Percentiles rank a stretch among this genome's conserved stretches.
Evolutionary conservation across 2,888 invertebrate genomes (phyloP).

Genomic region (Lasioglossum malachurum): DNA sequence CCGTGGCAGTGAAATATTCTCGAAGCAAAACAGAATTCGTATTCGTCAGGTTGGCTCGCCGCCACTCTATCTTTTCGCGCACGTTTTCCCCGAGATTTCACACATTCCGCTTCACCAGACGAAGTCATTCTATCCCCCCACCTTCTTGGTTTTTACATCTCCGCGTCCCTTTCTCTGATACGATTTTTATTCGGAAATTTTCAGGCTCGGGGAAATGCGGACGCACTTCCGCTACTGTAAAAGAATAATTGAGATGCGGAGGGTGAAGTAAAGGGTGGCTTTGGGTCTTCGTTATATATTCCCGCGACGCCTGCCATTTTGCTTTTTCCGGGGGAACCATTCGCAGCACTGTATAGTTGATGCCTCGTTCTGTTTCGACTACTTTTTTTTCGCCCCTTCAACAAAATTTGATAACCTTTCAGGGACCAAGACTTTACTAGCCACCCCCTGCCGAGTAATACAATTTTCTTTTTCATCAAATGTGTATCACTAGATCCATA

Average conservation of each 20-base stretch:
- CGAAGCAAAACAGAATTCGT: neutral
- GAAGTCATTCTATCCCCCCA: neutral
- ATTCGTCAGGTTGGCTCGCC: conserved; percentile 4
- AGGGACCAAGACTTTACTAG: neutral
- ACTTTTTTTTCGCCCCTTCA: neutral
- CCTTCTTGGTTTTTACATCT: neutral
- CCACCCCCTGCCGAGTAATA: neutral
- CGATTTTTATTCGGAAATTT: conserved; percentile 24
- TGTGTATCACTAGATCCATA: neutral
- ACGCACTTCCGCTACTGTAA: neutral
- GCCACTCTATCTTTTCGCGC: conserved; percentile 2
- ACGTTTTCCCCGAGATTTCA: neutral
- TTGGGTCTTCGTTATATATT: conserved; percentile 12
- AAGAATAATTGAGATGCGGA: conserved; percentile 21
- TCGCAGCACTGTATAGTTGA: neutral
- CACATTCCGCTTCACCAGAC: conserved; percentile 5
- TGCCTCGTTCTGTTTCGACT: conserved; percentile 7
- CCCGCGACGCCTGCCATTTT: conserved; percentile 16
- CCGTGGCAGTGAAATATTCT: neutral
- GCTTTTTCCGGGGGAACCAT: conserved; percentile 19
- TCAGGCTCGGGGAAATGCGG: conserved; percentile 15
- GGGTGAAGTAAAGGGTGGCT: neutral
- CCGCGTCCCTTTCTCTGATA: neutral
- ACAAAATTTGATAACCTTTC: neutral
- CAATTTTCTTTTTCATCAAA: neutral